phyloP scores from a whole-genome alignment of 2,888 invertebrate species.

The Drosophila rubida region DNA sequence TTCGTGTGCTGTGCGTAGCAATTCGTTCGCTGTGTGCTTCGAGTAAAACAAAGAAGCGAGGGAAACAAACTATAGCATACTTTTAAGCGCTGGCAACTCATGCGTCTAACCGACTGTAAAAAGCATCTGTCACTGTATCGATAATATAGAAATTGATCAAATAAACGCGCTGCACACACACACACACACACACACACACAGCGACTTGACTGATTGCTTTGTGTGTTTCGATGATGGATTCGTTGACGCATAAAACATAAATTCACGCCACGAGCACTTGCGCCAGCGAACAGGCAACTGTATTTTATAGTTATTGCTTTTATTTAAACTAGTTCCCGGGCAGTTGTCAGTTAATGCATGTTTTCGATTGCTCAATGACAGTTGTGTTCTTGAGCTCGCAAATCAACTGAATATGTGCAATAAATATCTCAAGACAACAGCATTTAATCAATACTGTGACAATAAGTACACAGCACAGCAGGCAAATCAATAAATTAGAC shows the following conservation, averaged over 20 bases:
- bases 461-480: no score
- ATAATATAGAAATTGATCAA: slow-evolving; percentile 15
- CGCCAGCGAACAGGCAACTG: background rate
- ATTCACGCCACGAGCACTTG: background rate
- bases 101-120: slow-evolving; percentile 7
- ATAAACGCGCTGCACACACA: background rate
- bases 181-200: background rate
- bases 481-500: no score
- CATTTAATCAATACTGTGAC: no score
- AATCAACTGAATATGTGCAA: no score
- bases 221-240: background rate
- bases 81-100: slow-evolving; percentile 22
- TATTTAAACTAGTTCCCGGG: background rate
- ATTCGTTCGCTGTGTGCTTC: slow-evolving; percentile 1
- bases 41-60: background rate
- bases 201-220: background rate
- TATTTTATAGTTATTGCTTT: background rate
- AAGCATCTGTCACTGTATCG: slow-evolving; percentile 21
- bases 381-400: no score
- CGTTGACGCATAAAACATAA: background rate
- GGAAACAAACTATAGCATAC: slow-evolving; percentile 21
- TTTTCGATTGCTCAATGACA: no score
- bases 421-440: no score
- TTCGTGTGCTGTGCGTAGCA: slow-evolving; percentile 7
- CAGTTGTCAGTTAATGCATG: no score